A percentile compares a stretch with the other conserved stretches of the same genome.
Conservation (phyloP, 2,113 vertebrate genomes). For the Amphilophus citrinellus region DNA sequence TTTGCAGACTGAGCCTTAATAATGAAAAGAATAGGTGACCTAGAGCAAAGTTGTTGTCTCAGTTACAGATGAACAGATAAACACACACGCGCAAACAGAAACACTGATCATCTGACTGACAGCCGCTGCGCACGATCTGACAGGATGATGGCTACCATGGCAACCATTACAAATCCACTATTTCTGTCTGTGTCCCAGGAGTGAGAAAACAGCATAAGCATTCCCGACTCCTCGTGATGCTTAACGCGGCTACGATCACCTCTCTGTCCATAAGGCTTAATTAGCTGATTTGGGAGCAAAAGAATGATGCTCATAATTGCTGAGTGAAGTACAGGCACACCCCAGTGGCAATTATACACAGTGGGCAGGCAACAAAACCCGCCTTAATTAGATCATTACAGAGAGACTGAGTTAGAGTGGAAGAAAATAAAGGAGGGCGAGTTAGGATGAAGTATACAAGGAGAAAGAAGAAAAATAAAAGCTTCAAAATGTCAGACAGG, state of each 20-base stretch:
- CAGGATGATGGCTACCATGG: slow-evolving; percentile 62
- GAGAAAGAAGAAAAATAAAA: background rate
- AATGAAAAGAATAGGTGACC: slow-evolving; percentile 59
- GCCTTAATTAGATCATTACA: slow-evolving; percentile 74
- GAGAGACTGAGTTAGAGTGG: slow-evolving; percentile 35
- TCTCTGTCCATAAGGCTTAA: slow-evolving; percentile 76
- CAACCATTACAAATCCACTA: slow-evolving; percentile 53
- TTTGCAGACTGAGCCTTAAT: slow-evolving; percentile 49
- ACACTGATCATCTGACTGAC: slow-evolving; percentile 48
- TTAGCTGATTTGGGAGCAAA: slow-evolving; percentile 69
- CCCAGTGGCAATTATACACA: slow-evolving; percentile 72
- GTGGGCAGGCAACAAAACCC: slow-evolving; percentile 67
- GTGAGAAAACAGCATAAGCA: slow-evolving; percentile 37
- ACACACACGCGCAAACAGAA: slow-evolving; percentile 3
- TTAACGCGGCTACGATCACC: slow-evolving; percentile 48
- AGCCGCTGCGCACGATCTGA: slow-evolving; percentile 51
- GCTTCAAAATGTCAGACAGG: background rate
- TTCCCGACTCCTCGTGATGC: slow-evolving; percentile 51
- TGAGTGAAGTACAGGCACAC: slow-evolving; percentile 61
- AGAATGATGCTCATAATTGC: slow-evolving; percentile 72
- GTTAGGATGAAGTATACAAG: background rate
- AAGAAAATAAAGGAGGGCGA: background rate
- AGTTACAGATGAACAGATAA: slow-evolving; percentile 43
- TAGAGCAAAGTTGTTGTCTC: slow-evolving; percentile 49
- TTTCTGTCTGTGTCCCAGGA: slow-evolving; percentile 34